Conservation (phyloP, 2,113 vertebrate genomes). For the Sinosuthora webbiana region DNA sequence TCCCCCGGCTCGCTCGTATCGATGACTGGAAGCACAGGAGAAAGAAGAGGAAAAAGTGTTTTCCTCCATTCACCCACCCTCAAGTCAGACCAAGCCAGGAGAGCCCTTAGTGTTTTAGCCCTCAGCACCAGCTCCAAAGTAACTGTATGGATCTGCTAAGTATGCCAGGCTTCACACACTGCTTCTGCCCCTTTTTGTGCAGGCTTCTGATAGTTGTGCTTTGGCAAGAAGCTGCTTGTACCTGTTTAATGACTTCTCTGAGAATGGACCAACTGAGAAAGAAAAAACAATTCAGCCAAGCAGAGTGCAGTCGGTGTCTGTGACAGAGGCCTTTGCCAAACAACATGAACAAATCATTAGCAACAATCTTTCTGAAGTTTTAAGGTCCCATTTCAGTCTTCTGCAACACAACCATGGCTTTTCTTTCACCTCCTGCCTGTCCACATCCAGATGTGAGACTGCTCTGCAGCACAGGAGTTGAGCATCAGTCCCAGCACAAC, state of each 20-base stretch:
- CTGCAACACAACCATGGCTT: background rate
- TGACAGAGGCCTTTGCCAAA: background rate
- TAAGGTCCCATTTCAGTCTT: background rate
- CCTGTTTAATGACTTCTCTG: background rate
- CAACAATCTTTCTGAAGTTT: background rate
- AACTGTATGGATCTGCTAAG: background rate
- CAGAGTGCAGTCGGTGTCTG: background rate
- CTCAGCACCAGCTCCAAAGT: background rate
- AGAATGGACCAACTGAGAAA: background rate
- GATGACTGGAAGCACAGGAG: slow-evolving; percentile 79
- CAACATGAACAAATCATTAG: background rate
- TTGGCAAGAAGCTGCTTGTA: background rate
- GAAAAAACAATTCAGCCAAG: background rate
- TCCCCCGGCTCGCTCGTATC: slow-evolving; percentile 79
- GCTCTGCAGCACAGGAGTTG: background rate
- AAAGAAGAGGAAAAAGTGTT: background rate
- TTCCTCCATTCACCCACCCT: background rate
- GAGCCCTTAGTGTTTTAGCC: background rate
- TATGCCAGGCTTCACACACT: background rate
- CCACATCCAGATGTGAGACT: background rate
- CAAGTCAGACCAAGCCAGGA: background rate
- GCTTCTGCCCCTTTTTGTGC: background rate
- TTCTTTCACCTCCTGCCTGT: background rate
- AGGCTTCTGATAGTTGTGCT: background rate
- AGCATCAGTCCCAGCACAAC: background rate